phyloP scores from a whole-genome alignment of 92 coral and sea anemone genomes.

The Bergia sp. region DNA sequence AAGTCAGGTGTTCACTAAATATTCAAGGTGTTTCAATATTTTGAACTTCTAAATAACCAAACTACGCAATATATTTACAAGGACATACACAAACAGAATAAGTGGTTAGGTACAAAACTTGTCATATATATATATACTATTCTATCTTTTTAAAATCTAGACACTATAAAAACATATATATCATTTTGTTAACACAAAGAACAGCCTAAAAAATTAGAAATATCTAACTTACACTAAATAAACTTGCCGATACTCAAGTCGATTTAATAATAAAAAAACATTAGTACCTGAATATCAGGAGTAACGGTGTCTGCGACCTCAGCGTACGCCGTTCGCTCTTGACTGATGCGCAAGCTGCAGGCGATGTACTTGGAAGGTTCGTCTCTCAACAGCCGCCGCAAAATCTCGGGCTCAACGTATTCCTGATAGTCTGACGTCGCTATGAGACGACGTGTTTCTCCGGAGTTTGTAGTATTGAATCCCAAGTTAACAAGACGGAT shows the following conservation, averaged over 20 bases:
- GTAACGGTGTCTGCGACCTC: constrained; percentile 72
- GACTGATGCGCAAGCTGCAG: constrained; percentile 70
- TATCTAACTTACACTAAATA: too few species aligned
- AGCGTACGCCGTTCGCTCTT: constrained; percentile 60
- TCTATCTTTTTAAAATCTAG: too few species aligned
- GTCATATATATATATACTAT: too few species aligned
- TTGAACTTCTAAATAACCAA: too few species aligned
- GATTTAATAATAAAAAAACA: not conserved
- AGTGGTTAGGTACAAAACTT: too few species aligned
- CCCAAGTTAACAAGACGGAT: constrained; percentile 65
- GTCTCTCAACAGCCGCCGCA: constrained; percentile 37
- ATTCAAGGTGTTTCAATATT: too few species aligned
- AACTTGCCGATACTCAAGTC: not conserved
- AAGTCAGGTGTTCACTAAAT: too few species aligned
- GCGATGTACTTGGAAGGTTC: constrained; percentile 65
- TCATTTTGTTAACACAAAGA: too few species aligned
- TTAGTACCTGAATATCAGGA: constrained; percentile 67
- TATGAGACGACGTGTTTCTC: constrained; percentile 38
- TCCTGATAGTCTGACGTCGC: constrained; percentile 48
- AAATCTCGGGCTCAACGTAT: constrained; percentile 55
- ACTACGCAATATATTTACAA: too few species aligned
- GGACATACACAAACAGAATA: too few species aligned
- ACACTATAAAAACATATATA: too few species aligned
- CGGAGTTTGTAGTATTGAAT: constrained; percentile 3
- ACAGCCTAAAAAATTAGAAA: too few species aligned